phyloP scores from a whole-genome alignment of 1,140 invertebrate genomes.

The Coboldia fuscipes region DNA sequence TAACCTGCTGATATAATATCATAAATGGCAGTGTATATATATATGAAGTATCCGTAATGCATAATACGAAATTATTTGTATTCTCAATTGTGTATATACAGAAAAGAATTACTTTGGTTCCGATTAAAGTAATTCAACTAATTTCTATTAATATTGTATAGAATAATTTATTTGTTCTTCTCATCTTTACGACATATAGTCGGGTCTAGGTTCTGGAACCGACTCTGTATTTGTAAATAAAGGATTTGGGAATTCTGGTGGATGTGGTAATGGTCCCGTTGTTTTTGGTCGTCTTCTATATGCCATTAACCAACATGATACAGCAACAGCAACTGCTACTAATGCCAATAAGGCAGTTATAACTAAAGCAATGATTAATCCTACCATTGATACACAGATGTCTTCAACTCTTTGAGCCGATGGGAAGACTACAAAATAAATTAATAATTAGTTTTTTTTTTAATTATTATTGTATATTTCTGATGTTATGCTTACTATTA shows the following conservation, averaged over 20 bases:
- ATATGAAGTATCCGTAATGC: neutral
- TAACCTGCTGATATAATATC: neutral
- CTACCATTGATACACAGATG: slow-evolving; percentile 82
- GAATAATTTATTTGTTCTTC: neutral
- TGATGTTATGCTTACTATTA: slow-evolving; percentile 31
- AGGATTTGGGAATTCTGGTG: slow-evolving; percentile 85
- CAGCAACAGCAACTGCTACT: slow-evolving; percentile 80
- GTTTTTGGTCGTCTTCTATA: slow-evolving; percentile 68
- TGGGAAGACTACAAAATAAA: slow-evolving; percentile 23
- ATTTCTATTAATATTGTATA: neutral
- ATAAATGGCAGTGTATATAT: neutral
- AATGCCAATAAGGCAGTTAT: slow-evolving; percentile 77
- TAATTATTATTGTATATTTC: neutral
- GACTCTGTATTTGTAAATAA: slow-evolving; percentile 65
- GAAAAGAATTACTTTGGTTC: neutral
- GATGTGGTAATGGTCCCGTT: slow-evolving; percentile 75
- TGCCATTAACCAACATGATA: slow-evolving; percentile 87
- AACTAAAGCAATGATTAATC: slow-evolving; percentile 76
- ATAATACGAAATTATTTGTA: neutral
- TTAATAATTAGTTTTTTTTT: slow-evolving; percentile 1
- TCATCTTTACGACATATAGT: slow-evolving; percentile 17
- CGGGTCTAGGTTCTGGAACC: slow-evolving; percentile 25
- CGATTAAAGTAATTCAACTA: neutral
- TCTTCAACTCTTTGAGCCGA: slow-evolving; percentile 49
- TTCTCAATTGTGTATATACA: neutral